A percentile compares a stretch with the other conserved stretches of the same genome.
Conservation (phyloP, 2,888 invertebrate species). For the Tenthredo scrophulariae region DNA sequence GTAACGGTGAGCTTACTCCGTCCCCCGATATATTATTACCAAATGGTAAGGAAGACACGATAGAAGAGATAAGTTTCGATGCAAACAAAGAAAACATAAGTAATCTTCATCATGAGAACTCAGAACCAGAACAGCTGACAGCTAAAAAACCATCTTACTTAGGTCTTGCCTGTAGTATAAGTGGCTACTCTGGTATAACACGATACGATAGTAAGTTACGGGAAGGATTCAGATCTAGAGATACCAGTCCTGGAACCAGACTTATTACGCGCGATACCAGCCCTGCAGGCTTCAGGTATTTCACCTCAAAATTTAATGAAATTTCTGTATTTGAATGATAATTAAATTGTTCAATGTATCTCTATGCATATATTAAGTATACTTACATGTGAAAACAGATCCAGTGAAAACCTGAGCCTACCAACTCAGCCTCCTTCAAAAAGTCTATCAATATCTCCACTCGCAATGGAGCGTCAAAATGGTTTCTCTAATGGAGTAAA, state of each 20-base stretch:
- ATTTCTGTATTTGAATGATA: not conserved
- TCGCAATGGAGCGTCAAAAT: conserved; percentile 76
- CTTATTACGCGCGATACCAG: conserved; percentile 74
- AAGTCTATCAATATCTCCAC: conserved; percentile 75
- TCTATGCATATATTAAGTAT: not conserved
- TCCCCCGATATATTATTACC: conserved; percentile 66
- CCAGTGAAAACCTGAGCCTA: conserved; percentile 72
- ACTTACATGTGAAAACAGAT: conserved; percentile 62
- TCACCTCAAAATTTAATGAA: not conserved
- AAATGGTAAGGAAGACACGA: conserved; percentile 66
- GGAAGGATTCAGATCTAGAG: conserved; percentile 81
- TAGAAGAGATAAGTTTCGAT: conserved; percentile 56
- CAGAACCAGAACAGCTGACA: conserved; percentile 71
- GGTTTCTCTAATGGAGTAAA: conserved; percentile 74
- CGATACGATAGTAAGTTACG: conserved; percentile 91
- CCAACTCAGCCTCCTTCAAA: conserved; percentile 69
- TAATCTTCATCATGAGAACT: conserved; percentile 65
- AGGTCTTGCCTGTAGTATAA: conserved; percentile 93
- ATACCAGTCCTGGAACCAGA: conserved; percentile 76
- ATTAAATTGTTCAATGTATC: not conserved
- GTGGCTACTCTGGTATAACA: conserved; percentile 92
- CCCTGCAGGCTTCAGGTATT: conserved; percentile 74
- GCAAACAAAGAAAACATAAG: conserved; percentile 64
- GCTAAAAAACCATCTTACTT: conserved; percentile 91
- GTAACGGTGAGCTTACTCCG: conserved; percentile 73